Conservation (phyloP, 2,888 invertebrate species). For the Drosophila acutilabella region DNA sequence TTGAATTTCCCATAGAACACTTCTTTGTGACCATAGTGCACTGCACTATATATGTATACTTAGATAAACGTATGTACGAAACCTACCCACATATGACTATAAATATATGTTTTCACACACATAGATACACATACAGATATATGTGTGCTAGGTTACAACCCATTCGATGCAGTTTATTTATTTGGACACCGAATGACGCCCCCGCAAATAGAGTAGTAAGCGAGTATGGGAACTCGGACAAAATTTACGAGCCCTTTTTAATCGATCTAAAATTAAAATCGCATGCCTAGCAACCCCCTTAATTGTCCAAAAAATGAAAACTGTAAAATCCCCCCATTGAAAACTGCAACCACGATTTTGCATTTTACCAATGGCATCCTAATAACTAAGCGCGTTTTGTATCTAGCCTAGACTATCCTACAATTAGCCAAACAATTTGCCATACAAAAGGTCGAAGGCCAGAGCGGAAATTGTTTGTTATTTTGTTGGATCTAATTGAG, state of each 20-base stretch:
- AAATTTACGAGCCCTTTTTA: conserved; percentile 75
- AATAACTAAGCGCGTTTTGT: conserved; percentile 15
- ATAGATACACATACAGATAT: neutral
- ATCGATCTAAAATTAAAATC: conserved; percentile 77
- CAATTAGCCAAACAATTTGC: conserved; percentile 14
- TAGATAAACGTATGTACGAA: conserved; percentile 33
- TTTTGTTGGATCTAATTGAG: conserved; percentile 7
- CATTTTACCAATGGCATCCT: conserved; percentile 32
- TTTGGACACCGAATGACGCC: conserved; percentile 71
- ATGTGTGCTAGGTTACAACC: conserved; percentile 16
- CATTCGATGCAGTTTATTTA: conserved; percentile 69
- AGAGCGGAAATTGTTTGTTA: conserved; percentile 8
- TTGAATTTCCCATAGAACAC: too few species aligned
- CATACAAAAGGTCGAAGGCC: neutral
- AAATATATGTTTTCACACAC: neutral
- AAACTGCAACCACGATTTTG: conserved; percentile 31
- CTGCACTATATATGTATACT: neutral
- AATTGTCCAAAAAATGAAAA: neutral
- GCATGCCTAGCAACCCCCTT: conserved; percentile 65
- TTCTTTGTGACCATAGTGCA: too few species aligned
- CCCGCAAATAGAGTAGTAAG: conserved; percentile 18
- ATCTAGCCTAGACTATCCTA: conserved; percentile 12
- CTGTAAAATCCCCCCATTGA: conserved; percentile 23
- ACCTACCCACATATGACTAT: conserved; percentile 14
- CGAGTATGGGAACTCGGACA: neutral